Conservation (phyloP, 2,888 invertebrate species). For the Perizoma flavofasciatum region DNA sequence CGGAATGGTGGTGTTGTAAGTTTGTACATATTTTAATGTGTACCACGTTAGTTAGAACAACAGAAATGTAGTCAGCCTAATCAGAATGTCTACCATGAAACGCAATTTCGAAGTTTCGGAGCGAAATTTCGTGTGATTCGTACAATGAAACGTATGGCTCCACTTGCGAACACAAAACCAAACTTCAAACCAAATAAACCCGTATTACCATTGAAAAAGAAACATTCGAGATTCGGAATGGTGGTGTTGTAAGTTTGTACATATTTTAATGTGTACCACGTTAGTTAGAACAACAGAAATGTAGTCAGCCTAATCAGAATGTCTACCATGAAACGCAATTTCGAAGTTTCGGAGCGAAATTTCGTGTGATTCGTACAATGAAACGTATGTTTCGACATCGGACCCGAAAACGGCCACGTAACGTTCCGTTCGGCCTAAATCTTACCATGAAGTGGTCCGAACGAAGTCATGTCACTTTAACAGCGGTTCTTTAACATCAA, state of each 20-base stretch:
- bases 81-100: background rate
- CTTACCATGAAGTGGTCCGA: too few species aligned
- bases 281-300: constrained; percentile 28
- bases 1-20: constrained; percentile 1
- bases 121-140: too few species aligned
- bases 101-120: too few species aligned
- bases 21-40: constrained; percentile 21
- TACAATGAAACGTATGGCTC: background rate
- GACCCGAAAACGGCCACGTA: too few species aligned
- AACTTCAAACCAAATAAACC: constrained; percentile 14
- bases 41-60: constrained; percentile 28
- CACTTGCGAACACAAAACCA: constrained; percentile 5
- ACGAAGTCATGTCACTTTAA: too few species aligned
- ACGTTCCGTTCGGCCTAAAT: too few species aligned
- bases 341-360: too few species aligned
- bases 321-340: too few species aligned
- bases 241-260: constrained; percentile 5
- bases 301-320: constrained; percentile 16
- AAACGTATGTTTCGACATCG: too few species aligned
- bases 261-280: constrained; percentile 27
- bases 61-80: constrained; percentile 24
- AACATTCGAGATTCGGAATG: background rate
- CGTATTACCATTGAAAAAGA: constrained; percentile 7
- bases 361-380: too few species aligned
- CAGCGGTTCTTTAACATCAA: too few species aligned